These are phyloP conservation scores for Toxotes chatareus DNA, from an alignment of 2,113 vertebrate species.

Conservation along the genomic window DNA sequence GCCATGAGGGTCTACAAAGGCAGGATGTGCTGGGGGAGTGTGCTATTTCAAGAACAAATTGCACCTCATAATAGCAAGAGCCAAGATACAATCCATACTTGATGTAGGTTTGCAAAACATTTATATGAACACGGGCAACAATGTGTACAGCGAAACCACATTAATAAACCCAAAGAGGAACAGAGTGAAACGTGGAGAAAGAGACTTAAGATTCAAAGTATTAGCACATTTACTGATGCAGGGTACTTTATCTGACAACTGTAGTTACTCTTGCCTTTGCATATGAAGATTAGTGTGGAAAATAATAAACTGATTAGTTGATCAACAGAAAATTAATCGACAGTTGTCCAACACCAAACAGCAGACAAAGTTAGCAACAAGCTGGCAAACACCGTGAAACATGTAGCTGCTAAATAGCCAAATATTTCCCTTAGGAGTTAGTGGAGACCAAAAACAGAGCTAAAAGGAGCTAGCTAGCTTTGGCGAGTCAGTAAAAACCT, in stretches of 20 bases:
- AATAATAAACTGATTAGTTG: background rate
- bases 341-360: background rate
- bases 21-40: constrained; percentile 11
- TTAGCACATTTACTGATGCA: background rate
- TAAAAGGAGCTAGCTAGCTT: background rate
- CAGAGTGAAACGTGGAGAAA: background rate
- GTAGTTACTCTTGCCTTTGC: background rate
- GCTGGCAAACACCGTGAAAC: background rate
- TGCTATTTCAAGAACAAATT: constrained; percentile 50
- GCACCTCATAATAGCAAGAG: constrained; percentile 19
- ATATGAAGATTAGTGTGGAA: background rate
- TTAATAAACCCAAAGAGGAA: background rate
- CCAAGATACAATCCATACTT: constrained; percentile 1
- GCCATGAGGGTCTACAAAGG: constrained; percentile 36
- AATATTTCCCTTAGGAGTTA: background rate
- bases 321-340: background rate
- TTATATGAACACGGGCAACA: constrained; percentile 5
- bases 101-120: constrained; percentile 2
- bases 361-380: no score
- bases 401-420: background rate
- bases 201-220: constrained; percentile 7
- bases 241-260: background rate
- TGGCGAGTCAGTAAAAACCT: background rate
- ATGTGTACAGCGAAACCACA: background rate
- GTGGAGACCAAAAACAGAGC: no score